These are phyloP conservation scores for Nyctalus aviator DNA, from an alignment of 2,797 vertebrate genomes.

Conservation along the genomic window DNA sequence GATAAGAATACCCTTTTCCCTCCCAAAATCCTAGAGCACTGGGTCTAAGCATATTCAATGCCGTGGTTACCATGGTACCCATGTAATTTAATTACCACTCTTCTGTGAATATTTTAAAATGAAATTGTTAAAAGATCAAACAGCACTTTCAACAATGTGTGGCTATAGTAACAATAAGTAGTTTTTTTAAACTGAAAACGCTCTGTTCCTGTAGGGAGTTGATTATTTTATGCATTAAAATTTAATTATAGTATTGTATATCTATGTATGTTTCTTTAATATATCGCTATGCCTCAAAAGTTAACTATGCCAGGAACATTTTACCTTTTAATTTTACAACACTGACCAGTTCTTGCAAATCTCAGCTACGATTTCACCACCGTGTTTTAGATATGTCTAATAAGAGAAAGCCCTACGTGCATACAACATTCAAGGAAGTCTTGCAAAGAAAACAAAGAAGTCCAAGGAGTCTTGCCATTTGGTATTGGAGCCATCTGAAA, in stretches of 20 bases:
- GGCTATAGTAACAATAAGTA: constrained; percentile 75
- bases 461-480: background rate
- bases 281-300: constrained; percentile 44
- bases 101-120: constrained; percentile 83
- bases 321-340: constrained; percentile 71
- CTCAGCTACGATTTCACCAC: constrained; percentile 29
- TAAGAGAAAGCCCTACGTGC: background rate
- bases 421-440: background rate
- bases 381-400: background rate
- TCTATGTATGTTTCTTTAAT: constrained; percentile 66
- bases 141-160: constrained; percentile 69
- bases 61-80: constrained; percentile 74
- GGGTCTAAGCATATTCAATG: constrained; percentile 69
- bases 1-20: constrained; percentile 59
- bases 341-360: constrained; percentile 57
- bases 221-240: constrained; percentile 78
- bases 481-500: background rate
- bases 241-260: constrained; percentile 69
- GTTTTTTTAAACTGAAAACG: constrained; percentile 77
- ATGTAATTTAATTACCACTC: constrained; percentile 82
- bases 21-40: constrained; percentile 49
- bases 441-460: constrained; percentile 49
- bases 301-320: constrained; percentile 70
- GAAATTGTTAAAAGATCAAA: constrained; percentile 83
- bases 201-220: constrained; percentile 68